phyloP scores from a whole-genome alignment of 2,797 vertebrate genomes.

The Otolemur crassicaudatus region DNA sequence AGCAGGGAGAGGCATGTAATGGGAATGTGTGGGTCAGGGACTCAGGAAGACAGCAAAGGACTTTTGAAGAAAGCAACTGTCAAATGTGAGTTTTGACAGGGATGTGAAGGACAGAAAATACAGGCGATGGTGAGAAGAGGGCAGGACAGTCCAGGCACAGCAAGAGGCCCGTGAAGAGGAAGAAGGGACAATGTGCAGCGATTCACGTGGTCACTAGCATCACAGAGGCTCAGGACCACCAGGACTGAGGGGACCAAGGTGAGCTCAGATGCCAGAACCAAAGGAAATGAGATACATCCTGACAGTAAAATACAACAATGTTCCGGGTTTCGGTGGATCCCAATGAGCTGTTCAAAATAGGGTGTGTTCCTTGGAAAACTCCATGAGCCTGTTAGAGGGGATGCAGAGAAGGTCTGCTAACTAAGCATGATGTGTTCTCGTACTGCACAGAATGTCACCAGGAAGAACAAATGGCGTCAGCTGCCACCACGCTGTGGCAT shows the following conservation, averaged over 20 bases:
- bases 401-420: slow-evolving; percentile 2
- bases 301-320: neutral
- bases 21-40: neutral
- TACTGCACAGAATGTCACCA: slow-evolving; percentile 42
- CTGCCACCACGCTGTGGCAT: slow-evolving; percentile 60
- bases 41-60: neutral
- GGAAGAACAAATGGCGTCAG: slow-evolving; percentile 69
- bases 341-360: neutral
- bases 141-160: neutral
- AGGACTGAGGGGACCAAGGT: neutral
- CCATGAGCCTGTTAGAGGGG: neutral
- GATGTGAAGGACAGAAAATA: neutral
- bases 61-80: neutral
- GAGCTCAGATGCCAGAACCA: neutral
- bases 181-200: accelerated
- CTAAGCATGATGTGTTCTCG: neutral
- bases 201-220: neutral
- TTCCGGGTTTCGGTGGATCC: neutral
- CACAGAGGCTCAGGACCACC: neutral
- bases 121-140: neutral
- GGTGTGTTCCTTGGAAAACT: neutral
- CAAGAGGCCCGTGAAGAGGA: neutral
- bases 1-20: neutral
- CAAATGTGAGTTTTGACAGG: neutral
- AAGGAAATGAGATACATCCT: neutral